Base-by-base conservation (phyloP, 92 coral and sea anemone species). In the Hydrozoanthus gracilis region DNA sequence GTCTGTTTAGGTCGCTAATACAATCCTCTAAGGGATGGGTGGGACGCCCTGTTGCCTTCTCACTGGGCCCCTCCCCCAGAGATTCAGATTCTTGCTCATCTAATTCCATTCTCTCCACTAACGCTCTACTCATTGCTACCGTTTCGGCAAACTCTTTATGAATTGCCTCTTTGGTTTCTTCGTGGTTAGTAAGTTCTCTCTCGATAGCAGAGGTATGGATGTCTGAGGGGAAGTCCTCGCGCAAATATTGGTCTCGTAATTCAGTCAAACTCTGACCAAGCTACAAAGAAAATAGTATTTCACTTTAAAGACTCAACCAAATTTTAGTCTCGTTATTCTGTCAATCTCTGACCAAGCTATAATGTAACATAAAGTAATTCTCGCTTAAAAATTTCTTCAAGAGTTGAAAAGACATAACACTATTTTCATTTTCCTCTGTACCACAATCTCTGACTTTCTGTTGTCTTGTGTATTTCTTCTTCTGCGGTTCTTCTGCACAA, bases 11-110 rank as follows among this genome's bases (percentile, higher is more conserved):
- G 80, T 92, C 93, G 67, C 73, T 72, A 35, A 96, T 77, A 54
- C 94, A 93, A 47, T 96, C 98, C 66, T 95, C 98, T 10, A 96
- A 88, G 50, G 97, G 98, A 71, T 94, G 98, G 8, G 84, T 78
- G 49, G 95, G 89, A 44, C 90, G 89, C 77, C 66, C 83, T 8
- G 86, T 86, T 18, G 71, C 83, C 58, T 71, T 45, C 10, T 48
- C 86, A 39, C 67, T 61, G 51, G 87, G 77, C 54, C 76, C 87
- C 91, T 94, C 94, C n/a, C 80, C 54, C n/a, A 50, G 88, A 80
- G 89, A 72, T 35, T 20, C 69, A 78, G 69, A 1, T 15, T 60
- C 71, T 17, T 47, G 85, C 35, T 89, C 92, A 51, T 96, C 94
- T n/a, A 90, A 87, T 11, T 87, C 89, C 93, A 96, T 90, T 86